Conservation (phyloP, 2,888 invertebrate species). For the Ophion slaviceki region DNA sequence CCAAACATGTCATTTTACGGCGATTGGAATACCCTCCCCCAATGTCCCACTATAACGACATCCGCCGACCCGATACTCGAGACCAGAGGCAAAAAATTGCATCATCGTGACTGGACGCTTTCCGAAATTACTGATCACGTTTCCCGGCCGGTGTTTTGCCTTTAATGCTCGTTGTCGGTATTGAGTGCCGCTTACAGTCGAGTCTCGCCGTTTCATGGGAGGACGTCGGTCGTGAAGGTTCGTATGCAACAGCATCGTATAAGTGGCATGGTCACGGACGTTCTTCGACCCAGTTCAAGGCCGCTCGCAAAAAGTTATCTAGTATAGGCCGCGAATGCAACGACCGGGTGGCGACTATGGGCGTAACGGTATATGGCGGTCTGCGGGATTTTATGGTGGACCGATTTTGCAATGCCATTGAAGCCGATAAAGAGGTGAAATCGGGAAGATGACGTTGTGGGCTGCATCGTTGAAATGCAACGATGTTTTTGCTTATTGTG, state of each 20-base stretch:
- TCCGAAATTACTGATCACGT: slow-evolving; percentile 9
- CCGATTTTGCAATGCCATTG: slow-evolving; percentile 41
- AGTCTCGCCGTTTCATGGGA: slow-evolving; percentile 32
- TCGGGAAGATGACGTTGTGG: no score
- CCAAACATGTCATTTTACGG: no score
- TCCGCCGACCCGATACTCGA: no score
- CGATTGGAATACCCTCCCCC: no score
- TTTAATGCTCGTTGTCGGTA: not conserved
- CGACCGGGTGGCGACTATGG: slow-evolving; percentile 10
- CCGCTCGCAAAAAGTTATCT: slow-evolving; percentile 71
- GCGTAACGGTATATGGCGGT: slow-evolving; percentile 44
- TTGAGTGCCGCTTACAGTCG: not conserved
- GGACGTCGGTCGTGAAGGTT: slow-evolving; percentile 34
- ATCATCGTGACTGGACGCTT: not conserved
- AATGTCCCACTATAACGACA: no score
- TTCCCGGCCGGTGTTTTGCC: not conserved
- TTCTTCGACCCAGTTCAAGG: slow-evolving; percentile 72
- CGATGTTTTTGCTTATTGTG: no score
- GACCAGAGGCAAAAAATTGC: no score
- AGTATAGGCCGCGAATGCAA: slow-evolving; percentile 57
- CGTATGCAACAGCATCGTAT: slow-evolving; percentile 9
- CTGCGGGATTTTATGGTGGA: slow-evolving; percentile 37
- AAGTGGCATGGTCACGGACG: slow-evolving; percentile 53
- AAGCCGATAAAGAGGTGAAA: slow-evolving; percentile 13
- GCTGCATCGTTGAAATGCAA: no score